Evolutionary conservation across 1,140 invertebrate species (phyloP).

Genomic region (Drosophila nigrodunni): DNA sequence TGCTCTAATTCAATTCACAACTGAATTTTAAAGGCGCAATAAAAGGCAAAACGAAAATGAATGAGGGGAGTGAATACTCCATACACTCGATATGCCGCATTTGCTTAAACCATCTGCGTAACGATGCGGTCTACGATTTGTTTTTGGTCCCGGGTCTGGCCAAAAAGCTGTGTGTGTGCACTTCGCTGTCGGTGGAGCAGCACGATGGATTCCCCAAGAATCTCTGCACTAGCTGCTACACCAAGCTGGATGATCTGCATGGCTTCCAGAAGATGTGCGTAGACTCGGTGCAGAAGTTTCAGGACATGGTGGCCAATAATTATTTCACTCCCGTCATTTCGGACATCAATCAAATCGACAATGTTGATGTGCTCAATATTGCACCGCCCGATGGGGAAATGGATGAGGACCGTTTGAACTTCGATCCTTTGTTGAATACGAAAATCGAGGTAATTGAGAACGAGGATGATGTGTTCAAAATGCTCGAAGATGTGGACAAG

Average conservation of each 20-base stretch:
- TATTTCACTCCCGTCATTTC: slow-evolving; percentile 45
- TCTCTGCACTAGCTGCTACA: slow-evolving; percentile 71
- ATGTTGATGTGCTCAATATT: slow-evolving; percentile 60
- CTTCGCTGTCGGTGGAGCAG: slow-evolving; percentile 73
- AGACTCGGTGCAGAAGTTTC: slow-evolving; percentile 77
- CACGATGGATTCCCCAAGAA: slow-evolving; percentile 79
- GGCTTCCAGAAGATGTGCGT: slow-evolving; percentile 74
- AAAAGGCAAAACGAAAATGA: slow-evolving; percentile 48
- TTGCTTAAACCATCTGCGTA: slow-evolving; percentile 66
- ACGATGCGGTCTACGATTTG: slow-evolving; percentile 66
- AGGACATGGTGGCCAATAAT: slow-evolving; percentile 76
- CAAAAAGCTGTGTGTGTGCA: slow-evolving; percentile 77
- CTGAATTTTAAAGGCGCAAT: slow-evolving; percentile 7
- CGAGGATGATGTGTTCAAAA: slow-evolving; percentile 80
- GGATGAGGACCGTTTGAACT: slow-evolving; percentile 75
- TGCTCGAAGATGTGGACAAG: slow-evolving; percentile 77
- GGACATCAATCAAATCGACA: slow-evolving; percentile 42
- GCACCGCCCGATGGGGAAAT: slow-evolving; percentile 48
- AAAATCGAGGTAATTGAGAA: slow-evolving; percentile 80
- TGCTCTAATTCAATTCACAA: slow-evolving; percentile 24
- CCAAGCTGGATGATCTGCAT: slow-evolving; percentile 73
- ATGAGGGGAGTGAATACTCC: slow-evolving; percentile 70
- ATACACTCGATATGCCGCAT: slow-evolving; percentile 79
- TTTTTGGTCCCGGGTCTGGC: slow-evolving; percentile 75
- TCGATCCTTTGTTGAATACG: slow-evolving; percentile 75